A percentile compares a stretch with the other conserved stretches of the same genome.
Conservation (phyloP, 2,888 invertebrate genomes). For the Ectemnius continuus region DNA sequence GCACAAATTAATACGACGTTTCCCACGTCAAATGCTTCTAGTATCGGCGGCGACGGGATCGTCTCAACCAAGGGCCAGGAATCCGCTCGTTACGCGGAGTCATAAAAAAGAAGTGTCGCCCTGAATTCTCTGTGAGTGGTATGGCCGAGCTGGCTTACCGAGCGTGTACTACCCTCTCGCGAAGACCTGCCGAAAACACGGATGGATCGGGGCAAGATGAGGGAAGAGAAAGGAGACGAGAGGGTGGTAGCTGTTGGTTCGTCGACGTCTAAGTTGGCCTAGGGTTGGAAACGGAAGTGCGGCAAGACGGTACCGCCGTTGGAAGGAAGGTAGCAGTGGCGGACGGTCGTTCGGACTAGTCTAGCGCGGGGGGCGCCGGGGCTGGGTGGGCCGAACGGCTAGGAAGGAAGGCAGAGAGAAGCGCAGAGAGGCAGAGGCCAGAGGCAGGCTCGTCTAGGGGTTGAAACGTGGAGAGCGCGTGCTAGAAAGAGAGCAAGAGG, state of each 20-base stretch:
- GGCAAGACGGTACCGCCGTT: slow-evolving; percentile 67
- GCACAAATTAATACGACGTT: no score
- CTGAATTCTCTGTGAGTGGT: background rate
- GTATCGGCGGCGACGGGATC: no score
- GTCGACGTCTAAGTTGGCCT: slow-evolving; percentile 63
- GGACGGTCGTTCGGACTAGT: background rate
- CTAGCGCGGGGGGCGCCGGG: slow-evolving; percentile 16
- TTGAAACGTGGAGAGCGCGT: slow-evolving; percentile 60
- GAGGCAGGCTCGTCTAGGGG: slow-evolving; percentile 63
- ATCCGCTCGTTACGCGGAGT: background rate
- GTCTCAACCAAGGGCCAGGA: background rate
- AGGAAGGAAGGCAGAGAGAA: slow-evolving; percentile 60
- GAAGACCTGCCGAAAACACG: background rate
- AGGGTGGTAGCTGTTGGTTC: slow-evolving; percentile 59
- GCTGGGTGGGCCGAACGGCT: slow-evolving; percentile 61
- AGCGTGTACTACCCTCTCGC: background rate
- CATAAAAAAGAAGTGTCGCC: slow-evolving; percentile 6
- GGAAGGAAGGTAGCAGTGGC: slow-evolving; percentile 56
- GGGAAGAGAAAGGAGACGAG: background rate
- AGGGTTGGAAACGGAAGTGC: slow-evolving; percentile 72
- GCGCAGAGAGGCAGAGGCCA: slow-evolving; percentile 24
- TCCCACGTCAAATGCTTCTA: no score
- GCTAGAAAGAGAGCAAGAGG: slow-evolving; percentile 34
- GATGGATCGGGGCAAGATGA: background rate
- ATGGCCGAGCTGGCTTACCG: slow-evolving; percentile 6